Conservation (phyloP, 2,888 invertebrate species). For the Mythimna impura region DNA sequence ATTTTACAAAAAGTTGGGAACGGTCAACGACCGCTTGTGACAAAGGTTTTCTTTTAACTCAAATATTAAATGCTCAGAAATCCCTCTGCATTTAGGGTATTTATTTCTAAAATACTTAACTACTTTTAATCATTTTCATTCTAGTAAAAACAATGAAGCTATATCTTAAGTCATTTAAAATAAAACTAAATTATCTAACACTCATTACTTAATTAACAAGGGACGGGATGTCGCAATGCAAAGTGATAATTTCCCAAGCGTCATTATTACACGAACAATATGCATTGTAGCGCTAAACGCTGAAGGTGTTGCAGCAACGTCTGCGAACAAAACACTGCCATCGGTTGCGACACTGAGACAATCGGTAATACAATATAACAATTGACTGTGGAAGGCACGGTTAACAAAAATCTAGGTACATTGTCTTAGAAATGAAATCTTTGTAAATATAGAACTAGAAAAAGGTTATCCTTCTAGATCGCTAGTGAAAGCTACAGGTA, state of each 20-base stretch:
- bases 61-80: neutral
- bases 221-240: constrained; percentile 38
- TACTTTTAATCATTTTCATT: neutral
- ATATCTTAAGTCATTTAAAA: neutral
- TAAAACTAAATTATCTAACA: constrained; percentile 22
- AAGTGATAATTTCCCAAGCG: constrained; percentile 65
- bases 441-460: neutral
- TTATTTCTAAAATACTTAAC: no score
- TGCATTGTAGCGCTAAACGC: constrained; percentile 63
- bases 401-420: constrained; percentile 33
- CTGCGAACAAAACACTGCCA: constrained; percentile 53
- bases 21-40: constrained; percentile 14
- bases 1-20: constrained; percentile 1
- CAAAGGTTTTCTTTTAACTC: neutral
- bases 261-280: constrained; percentile 66
- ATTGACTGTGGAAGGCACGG: constrained; percentile 28
- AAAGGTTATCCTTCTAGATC: neutral
- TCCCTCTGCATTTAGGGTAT: neutral
- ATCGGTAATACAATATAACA: constrained; percentile 51
- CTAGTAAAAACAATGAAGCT: neutral
- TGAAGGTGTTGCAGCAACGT: constrained; percentile 47
- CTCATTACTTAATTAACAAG: constrained; percentile 40
- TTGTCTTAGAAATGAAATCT: constrained; percentile 14
- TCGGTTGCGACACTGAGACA: constrained; percentile 53
- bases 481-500: neutral